Conservation (phyloP, 2,113 vertebrate species). For the Ramphastos sulfuratus region DNA sequence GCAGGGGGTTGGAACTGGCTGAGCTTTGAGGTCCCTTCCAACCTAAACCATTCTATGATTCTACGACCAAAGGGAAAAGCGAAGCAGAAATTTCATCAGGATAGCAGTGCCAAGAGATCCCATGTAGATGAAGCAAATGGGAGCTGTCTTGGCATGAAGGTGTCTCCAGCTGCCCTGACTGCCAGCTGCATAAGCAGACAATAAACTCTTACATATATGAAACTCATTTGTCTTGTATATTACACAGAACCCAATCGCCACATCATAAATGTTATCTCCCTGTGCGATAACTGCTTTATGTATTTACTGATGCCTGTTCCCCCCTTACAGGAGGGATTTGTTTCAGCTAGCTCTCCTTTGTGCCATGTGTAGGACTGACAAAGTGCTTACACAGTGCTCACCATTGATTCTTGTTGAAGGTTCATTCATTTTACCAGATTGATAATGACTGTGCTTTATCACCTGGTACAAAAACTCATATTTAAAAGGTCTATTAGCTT, state of each 20-base stretch:
- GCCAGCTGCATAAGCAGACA: background rate
- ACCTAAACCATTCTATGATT: too few species aligned
- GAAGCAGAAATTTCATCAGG: background rate
- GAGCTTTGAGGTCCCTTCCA: too few species aligned
- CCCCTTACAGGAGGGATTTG: slow-evolving; percentile 31
- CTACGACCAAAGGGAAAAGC: background rate
- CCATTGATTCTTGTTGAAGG: slow-evolving; percentile 32
- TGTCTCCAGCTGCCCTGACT: background rate
- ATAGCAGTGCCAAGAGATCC: background rate
- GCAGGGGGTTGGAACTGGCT: too few species aligned
- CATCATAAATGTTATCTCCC: slow-evolving; percentile 47
- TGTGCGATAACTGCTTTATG: background rate
- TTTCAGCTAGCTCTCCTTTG: slow-evolving; percentile 61
- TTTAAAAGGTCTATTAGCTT: slow-evolving; percentile 56
- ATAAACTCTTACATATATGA: background rate
- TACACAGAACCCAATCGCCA: background rate
- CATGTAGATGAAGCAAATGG: background rate
- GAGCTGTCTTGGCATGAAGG: background rate
- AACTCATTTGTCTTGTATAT: slow-evolving; percentile 48
- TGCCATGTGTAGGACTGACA: slow-evolving; percentile 18
- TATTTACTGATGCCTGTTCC: slow-evolving; percentile 52
- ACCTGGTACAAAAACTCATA: slow-evolving; percentile 46
- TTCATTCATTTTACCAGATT: slow-evolving; percentile 52
- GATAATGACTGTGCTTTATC: slow-evolving; percentile 60
- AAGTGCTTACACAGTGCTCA: slow-evolving; percentile 4